Base-by-base conservation (phyloP, 2,797 vertebrate species). In the Pseudochromis fuscus region DNA sequence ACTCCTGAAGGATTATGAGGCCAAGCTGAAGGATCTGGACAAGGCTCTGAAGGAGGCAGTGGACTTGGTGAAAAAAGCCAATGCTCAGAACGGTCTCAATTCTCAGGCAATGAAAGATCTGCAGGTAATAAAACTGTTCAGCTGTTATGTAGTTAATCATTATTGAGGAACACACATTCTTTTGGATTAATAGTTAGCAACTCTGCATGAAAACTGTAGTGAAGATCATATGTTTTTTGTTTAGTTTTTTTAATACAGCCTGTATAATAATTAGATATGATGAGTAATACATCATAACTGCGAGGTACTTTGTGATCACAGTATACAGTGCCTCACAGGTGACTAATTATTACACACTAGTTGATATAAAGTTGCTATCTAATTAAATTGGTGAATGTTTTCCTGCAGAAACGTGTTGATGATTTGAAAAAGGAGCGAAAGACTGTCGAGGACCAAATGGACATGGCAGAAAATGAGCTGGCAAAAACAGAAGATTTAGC, bases 11-110 rank as follows among this genome's bases (percentile, higher is more conserved):
- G 83, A 91, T 45, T 96, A 95, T 1, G 92, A 95, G 57, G 86
- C 83, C 75, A 98, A 96, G 88, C 91, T 99, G 61, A 88, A 89
- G 72, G 95, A 95, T 51, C 94, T 99, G 64, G 94, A 87, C 4
- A 75, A 92, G 25, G 89, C 93, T 46, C 86, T 99, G 53, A 93
- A 93, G 74, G 89, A 96, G 31, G 95, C 96, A 0, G 68, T 21
- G 0, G 79, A 90, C 44, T 87, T 91, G 59, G 88, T 96, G 65
- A 94, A 95, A 77, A 94, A 95, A 71, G 95, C 97, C 72, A 92
- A 94, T 27, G 55, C 70, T 60, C 94, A 96, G 83, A 99, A 97
- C 59, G 89, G 75, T 55, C 92, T 95, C 28, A 98, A 95, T 2
- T 77, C 88, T 61, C 69, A 93, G 74, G 72, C 91, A 3, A 33